Evolutionary conservation across 2,888 invertebrate species (phyloP).

Genomic region (Chloroclysta siterata): DNA sequence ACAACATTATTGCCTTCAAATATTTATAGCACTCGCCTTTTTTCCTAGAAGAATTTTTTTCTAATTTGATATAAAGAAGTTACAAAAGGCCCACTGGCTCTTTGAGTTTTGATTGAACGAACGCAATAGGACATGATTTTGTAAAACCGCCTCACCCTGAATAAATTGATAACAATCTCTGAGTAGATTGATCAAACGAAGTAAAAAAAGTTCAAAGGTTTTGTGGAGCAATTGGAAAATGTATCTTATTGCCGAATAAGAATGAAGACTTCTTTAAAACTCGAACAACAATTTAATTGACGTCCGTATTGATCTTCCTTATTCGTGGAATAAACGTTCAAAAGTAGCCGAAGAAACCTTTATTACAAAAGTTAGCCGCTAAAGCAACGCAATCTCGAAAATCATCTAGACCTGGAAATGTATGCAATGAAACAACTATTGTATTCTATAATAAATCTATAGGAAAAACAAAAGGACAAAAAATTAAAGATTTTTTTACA

Average conservation of each 20-base stretch:
- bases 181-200: not conserved
- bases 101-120: not conserved
- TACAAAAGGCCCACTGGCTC: not conserved
- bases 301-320: conserved; percentile 24
- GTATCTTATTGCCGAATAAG: not conserved
- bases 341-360: conserved; percentile 17
- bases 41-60: not conserved
- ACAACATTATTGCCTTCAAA: conserved; percentile 25
- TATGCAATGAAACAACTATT: not conserved
- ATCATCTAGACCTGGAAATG: conserved; percentile 4
- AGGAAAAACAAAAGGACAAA: not conserved
- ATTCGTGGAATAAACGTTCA: conserved; percentile 20
- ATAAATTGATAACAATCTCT: not conserved
- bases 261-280: conserved; percentile 15
- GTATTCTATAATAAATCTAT: not conserved
- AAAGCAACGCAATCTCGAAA: conserved; percentile 9
- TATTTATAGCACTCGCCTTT: conserved; percentile 14
- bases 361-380: conserved; percentile 24
- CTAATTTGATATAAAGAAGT: not conserved
- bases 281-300: conserved; percentile 27
- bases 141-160: not conserved
- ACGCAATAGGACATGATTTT: conserved; percentile 1
- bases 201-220: not conserved
- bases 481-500: no score
- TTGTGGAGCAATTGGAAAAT: not conserved